Evolutionary conservation across 2,113 vertebrate genomes (phyloP), one percentile per base, ranked within the genome.

Genomic region (Anguilla rostrata): DNA sequence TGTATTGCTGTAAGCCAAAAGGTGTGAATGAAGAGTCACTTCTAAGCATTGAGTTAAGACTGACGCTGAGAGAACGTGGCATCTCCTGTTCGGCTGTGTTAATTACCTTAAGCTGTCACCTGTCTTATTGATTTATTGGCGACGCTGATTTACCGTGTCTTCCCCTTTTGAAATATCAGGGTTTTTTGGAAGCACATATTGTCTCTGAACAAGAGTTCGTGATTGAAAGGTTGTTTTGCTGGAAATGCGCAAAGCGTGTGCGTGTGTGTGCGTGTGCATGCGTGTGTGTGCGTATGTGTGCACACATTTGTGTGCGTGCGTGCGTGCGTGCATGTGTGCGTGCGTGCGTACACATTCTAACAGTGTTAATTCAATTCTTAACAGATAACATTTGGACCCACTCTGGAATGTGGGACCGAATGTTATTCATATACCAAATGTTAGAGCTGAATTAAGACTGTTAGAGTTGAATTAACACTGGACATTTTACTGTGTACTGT

Each of bases 261-360:
- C 71, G 56, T 60, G 60, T 71, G 56, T 84, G 83, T 66, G 63
- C 40, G 56, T 39, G 57, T 66, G 22, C 66, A 57, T 81, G 29
- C 66, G 40, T 57, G 83, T 71, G 83, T 29, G n/a, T 43, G 83
- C 29, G 63, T 56, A 14, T 56, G 49, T 56, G 49, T 56, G 49
- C 14, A 53, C 60, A 53, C 39, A 60, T 29, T 63, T 56, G 40
- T 84, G 57, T 66, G 41, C 66, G 56, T 60, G 60, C 43, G 56
- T 84, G 83, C 40, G 63, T 66, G 56, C 20, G 39, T 66, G 22
- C 66, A 57, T 81, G 29, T 84, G 40, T 57, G 83, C 41, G 83
- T 29, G n/a, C 26, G 20, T 22, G 43, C 7, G 43, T 46, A 34
- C 34, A 34, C 34, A 34, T 1, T 34, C 34, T 34, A 34, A 34